Evolutionary conservation across 2,888 invertebrate genomes (phyloP), one percentile per base, ranked within the genome.

Genomic region (Polydrusus tereticollis): DNA sequence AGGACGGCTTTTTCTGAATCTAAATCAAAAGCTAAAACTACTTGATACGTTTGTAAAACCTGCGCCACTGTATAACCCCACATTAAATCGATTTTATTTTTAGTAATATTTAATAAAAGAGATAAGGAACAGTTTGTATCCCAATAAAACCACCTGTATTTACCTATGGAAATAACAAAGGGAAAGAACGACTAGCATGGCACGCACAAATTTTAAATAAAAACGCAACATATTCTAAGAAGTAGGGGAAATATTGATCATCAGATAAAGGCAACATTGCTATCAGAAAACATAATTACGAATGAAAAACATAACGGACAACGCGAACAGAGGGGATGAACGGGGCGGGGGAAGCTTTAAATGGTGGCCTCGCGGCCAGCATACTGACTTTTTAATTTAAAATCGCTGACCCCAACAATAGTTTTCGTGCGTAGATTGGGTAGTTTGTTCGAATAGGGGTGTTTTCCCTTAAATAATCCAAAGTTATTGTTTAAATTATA

Each of bases 251-350:
- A 83, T 85, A 85, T 84, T 84, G 84, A 85, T 85, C 84, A 85
- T 83, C 79, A 83, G 83, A 84, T 84, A 84, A 83, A 83, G 81
- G 82, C 81, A 81, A 81, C 81, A 81, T 79, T 79, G 81, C 81
- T 81, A 83, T 82, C 82, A 82, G 62, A 45, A 83, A 84, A 83
- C 80, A 84, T 83, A 84, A 85, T 84, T 83, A 84, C 82, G 82
- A 83, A 83, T 83, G 83, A 82, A 84, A 75, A 85, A 84, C 83
- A 84, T 83, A 84, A 84, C 83, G 82, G 82, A 81, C 82, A 83
- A 82, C 82, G 82, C 81, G 83, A 83, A 83, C 83, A 16, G 29
- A 29, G 52, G 52, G 52, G 29, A 14, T 8, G 29, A 1, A 50
- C 26, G 26, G 18, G 52, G 23, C 12, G 29, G 26, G 10, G 29